Percentiles rank a stretch among this genome's conserved stretches.
Evolutionary conservation across 2,888 invertebrate species (phyloP).

Genomic region (Epirrhoe alternata): DNA sequence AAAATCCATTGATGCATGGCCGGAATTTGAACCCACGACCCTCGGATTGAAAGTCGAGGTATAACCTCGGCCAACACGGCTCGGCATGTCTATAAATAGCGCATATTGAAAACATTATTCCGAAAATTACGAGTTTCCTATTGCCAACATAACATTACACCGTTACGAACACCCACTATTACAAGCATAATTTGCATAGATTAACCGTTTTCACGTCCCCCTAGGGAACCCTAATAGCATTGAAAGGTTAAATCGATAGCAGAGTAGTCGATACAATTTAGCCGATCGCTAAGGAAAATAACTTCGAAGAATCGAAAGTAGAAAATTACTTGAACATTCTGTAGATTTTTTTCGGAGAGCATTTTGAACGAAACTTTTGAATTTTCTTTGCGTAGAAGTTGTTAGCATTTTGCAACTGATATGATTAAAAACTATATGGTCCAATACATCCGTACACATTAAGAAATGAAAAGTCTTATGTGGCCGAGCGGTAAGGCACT

Average conservation of each 20-base stretch:
- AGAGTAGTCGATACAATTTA: conserved; percentile 63
- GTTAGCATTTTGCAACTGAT: background rate
- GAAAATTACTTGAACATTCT: conserved; percentile 39
- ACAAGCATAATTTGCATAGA: conserved; percentile 33
- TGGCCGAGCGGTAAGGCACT: too few species aligned
- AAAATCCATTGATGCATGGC: too few species aligned
- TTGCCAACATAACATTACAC: conserved; percentile 14
- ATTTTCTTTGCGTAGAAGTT: conserved; percentile 4
- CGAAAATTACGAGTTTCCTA: conserved; percentile 4
- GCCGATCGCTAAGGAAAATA: conserved; percentile 53
- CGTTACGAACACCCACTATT: conserved; percentile 8
- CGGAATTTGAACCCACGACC: too few species aligned
- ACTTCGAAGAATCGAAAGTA: conserved; percentile 31
- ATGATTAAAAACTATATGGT: too few species aligned
- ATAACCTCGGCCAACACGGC: too few species aligned
- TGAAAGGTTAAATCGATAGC: conserved; percentile 64
- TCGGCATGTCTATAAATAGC: background rate
- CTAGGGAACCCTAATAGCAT: conserved; percentile 56
- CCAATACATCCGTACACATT: too few species aligned
- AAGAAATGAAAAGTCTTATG: too few species aligned
- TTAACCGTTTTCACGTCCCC: conserved; percentile 29
- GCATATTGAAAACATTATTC: background rate
- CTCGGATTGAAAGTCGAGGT: too few species aligned
- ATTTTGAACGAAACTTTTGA: conserved; percentile 12
- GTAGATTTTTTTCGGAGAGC: conserved; percentile 35